Evolutionary conservation across 2,888 invertebrate species (phyloP).

Genomic region (Timema podura): DNA sequence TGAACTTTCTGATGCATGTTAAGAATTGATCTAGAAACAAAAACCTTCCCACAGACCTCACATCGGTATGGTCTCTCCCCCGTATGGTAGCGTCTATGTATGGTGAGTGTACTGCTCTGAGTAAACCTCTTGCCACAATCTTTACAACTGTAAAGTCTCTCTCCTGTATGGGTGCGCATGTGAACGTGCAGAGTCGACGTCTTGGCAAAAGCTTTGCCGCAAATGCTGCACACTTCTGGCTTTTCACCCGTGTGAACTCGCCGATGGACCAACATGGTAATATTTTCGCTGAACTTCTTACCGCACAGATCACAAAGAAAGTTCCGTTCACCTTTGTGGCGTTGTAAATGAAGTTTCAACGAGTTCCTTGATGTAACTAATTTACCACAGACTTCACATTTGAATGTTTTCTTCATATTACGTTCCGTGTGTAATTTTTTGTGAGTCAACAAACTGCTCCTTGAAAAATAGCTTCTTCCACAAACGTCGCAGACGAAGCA

Average conservation of each 20-base stretch:
- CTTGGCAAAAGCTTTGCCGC: slow-evolving; percentile 41
- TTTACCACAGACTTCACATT: slow-evolving; percentile 24
- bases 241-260: slow-evolving; percentile 52
- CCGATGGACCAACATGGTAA: slow-evolving; percentile 35
- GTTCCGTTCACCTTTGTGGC: slow-evolving; percentile 23
- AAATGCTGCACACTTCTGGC: slow-evolving; percentile 39
- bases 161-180: slow-evolving; percentile 58
- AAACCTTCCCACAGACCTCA: slow-evolving; percentile 46
- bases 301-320: slow-evolving; percentile 36
- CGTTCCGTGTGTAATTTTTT: slow-evolving; percentile 39
- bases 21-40: background rate
- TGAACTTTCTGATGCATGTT: background rate
- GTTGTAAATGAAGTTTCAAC: slow-evolving; percentile 20
- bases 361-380: slow-evolving; percentile 34
- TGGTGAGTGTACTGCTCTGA: slow-evolving; percentile 50
- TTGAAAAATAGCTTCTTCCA: slow-evolving; percentile 9
- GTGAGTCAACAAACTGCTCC: background rate
- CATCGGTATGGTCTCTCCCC: slow-evolving; percentile 36
- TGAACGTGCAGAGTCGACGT: slow-evolving; percentile 58
- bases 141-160: slow-evolving; percentile 55
- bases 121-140: slow-evolving; percentile 58
- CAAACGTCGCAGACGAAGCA: slow-evolving; percentile 19
- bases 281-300: slow-evolving; percentile 16
- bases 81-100: slow-evolving; percentile 49
- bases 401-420: slow-evolving; percentile 26